Conservation (phyloP, 2,888 invertebrate genomes). For the Heteromyza rotundicornis region DNA sequence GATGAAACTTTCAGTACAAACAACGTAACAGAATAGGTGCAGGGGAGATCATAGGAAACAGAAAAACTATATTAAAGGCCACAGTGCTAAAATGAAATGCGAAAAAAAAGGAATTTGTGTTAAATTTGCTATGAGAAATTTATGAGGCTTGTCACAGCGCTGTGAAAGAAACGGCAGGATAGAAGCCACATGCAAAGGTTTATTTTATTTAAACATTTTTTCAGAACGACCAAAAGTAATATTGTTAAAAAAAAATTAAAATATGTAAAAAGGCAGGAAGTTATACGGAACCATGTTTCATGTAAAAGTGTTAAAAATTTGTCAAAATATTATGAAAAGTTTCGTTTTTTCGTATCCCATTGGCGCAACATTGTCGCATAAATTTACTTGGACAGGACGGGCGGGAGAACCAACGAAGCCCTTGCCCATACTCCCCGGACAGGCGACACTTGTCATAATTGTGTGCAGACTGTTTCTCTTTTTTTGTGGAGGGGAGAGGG, state of each 20-base stretch:
- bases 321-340: background rate
- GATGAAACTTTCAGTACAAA: no score
- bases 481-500: no score
- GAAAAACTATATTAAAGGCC: no score
- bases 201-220: no score
- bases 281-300: background rate
- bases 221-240: no score
- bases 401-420: no score
- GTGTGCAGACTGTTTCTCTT: background rate
- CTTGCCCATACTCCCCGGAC: no score
- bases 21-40: no score
- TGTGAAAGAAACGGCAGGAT: background rate
- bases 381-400: background rate
- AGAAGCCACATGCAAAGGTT: constrained; percentile 4
- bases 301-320: constrained; percentile 4
- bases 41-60: no score
- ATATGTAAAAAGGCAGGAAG: background rate
- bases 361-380: background rate
- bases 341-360: background rate
- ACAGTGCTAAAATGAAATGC: no score
- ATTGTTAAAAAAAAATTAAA: no score
- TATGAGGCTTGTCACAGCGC: background rate
- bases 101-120: no score
- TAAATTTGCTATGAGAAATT: background rate
- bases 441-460: background rate